Conservation (phyloP, 2,888 invertebrate species). For the Perithous albicinctus region DNA sequence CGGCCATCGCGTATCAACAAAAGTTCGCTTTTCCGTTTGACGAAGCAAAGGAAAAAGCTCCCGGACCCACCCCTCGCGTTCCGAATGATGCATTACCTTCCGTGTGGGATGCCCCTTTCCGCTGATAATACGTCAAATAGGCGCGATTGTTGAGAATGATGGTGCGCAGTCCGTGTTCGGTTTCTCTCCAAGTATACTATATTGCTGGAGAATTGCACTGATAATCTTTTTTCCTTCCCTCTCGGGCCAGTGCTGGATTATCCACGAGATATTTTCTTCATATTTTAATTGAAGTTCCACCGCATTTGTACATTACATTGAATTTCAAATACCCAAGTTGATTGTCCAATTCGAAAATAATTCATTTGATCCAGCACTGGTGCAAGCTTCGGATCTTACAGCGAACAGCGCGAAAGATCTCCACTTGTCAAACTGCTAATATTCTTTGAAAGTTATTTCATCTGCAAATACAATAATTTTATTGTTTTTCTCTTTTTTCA, state of each 20-base stretch:
- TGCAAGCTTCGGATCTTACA: conserved; percentile 52
- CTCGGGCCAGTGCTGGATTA: conserved; percentile 65
- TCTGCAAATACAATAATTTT: conserved; percentile 6
- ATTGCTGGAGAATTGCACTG: conserved; percentile 75
- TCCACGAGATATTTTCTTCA: no score
- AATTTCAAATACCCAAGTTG: conserved; percentile 13
- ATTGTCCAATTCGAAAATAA: neutral
- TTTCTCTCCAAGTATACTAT: conserved; percentile 51
- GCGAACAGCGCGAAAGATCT: conserved; percentile 36
- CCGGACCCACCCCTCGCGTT: no score
- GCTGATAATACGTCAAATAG: neutral
- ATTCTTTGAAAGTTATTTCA: conserved; percentile 1
- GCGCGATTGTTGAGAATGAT: neutral
- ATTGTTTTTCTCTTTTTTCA: neutral
- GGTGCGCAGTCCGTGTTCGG: conserved; percentile 52
- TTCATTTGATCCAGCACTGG: conserved; percentile 61
- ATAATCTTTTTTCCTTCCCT: conserved; percentile 69
- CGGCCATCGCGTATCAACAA: neutral
- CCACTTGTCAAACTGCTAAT: conserved; percentile 32
- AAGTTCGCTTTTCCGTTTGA: neutral
- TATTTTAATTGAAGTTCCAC: neutral
- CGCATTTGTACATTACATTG: neutral
- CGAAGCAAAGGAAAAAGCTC: no score
- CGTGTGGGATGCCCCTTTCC: neutral
- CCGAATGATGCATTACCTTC: no score